phyloP scores from a whole-genome alignment of 2,888 invertebrate species.

The Eledona agricola region DNA sequence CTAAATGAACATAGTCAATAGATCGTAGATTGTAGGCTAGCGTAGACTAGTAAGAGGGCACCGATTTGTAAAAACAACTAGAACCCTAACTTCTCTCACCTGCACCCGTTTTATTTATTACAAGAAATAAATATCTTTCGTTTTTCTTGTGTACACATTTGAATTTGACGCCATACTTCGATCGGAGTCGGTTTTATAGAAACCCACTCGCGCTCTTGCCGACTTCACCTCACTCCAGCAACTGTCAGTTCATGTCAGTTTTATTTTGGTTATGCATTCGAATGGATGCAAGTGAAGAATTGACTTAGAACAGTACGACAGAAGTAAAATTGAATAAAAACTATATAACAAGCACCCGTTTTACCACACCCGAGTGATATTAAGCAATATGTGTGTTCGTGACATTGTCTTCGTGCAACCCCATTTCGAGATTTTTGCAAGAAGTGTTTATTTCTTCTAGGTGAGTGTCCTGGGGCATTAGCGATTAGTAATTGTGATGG shows the following conservation, averaged over 20 bases:
- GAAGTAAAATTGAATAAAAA: too few relatives aligned
- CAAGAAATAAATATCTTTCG: slow-evolving; percentile 20
- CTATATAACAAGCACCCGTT: too few relatives aligned
- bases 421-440: not conserved
- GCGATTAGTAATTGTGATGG: too few relatives aligned
- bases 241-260: slow-evolving; percentile 26
- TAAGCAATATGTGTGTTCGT: not conserved
- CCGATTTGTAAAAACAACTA: slow-evolving; percentile 15
- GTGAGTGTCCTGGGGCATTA: not conserved
- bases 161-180: slow-evolving; percentile 1
- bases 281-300: too few relatives aligned
- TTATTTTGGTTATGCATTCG: slow-evolving; percentile 27
- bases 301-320: too few relatives aligned
- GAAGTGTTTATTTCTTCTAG: not conserved
- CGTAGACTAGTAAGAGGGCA: slow-evolving; percentile 16
- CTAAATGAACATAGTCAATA: slow-evolving; percentile 7
- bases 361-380: not conserved
- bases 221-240: slow-evolving; percentile 7
- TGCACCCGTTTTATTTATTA: slow-evolving; percentile 16
- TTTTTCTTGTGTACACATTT: slow-evolving; percentile 6
- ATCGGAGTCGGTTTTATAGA: slow-evolving; percentile 3
- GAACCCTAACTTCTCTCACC: not conserved
- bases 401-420: not conserved
- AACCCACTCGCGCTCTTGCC: not conserved
- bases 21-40: slow-evolving; percentile 13